Percentiles rank a stretch among this genome's conserved stretches.
Evolutionary conservation across 64 coral and sea anemone genomes (phyloP).

Genomic region (Dendrophyllia cribrosa): DNA sequence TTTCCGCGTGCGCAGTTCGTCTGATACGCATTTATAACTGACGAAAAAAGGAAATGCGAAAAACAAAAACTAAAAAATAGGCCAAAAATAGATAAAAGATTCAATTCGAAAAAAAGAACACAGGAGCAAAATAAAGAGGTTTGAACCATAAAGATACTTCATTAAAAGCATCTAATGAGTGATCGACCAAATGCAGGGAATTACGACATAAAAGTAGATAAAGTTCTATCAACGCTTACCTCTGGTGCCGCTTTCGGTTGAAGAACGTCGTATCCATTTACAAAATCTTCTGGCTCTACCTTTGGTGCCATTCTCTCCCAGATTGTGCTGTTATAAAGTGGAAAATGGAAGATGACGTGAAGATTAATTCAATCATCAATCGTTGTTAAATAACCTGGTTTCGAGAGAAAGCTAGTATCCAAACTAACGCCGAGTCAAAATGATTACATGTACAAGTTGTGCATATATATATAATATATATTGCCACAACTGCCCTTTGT

Average conservation of each 20-base stretch:
- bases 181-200: not conserved
- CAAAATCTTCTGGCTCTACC: slow-evolving; percentile 11
- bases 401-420: not conserved
- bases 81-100: no score
- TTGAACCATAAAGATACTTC: not conserved
- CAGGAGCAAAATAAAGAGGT: no score
- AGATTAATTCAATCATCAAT: not conserved
- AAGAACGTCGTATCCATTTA: not conserved
- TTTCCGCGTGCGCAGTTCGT: no score
- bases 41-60: no score
- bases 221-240: not conserved
- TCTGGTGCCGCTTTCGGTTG: not conserved
- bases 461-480: not conserved
- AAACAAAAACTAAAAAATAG: no score
- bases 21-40: no score
- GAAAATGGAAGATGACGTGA: not conserved
- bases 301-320: slow-evolving; percentile 38
- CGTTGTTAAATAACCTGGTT: not conserved
- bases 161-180: not conserved
- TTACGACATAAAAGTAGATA: not conserved
- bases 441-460: not conserved
- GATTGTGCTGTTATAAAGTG: not conserved
- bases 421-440: not conserved
- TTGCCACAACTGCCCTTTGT: not conserved
- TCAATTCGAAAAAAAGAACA: no score